A percentile compares a stretch with the other conserved stretches of the same genome.
Evolutionary conservation across 37 sponge, comb jelly and placozoan genomes (phyloP).

Genomic region (Haliclona indistincta): DNA sequence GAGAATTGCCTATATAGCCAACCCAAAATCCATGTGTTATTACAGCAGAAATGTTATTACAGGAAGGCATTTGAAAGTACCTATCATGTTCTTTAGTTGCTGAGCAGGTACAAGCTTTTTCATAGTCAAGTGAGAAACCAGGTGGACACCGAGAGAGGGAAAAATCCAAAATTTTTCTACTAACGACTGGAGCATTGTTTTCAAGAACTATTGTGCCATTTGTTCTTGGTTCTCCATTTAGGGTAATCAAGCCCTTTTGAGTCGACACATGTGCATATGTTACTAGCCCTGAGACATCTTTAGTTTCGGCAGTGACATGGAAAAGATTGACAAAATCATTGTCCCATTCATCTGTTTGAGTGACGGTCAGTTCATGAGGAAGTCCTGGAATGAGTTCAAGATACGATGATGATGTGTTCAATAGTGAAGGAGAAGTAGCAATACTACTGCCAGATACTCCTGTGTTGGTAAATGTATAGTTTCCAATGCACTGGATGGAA

Average conservation of each 20-base stretch:
- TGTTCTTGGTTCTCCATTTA: background rate
- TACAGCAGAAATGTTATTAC: conserved; percentile 5
- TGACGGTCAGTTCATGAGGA: background rate
- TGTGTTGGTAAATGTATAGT: background rate
- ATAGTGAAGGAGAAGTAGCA: background rate
- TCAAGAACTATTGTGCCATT: background rate
- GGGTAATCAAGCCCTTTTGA: background rate
- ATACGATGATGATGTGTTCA: background rate
- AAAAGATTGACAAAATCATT: background rate
- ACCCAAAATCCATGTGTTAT: conserved; percentile 25
- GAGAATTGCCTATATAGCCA: conserved; percentile 21
- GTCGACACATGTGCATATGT: too few relatives aligned
- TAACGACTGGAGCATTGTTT: background rate
- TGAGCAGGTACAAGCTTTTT: conserved; percentile 20
- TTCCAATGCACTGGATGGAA: background rate
- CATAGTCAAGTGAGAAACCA: background rate
- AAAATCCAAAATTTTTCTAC: background rate
- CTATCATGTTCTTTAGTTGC: background rate
- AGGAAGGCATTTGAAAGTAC: background rate
- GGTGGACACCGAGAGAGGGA: background rate
- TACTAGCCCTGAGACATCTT: too few relatives aligned
- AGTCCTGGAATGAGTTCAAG: background rate
- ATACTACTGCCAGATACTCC: background rate
- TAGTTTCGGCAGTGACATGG: background rate
- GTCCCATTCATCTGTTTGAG: background rate